Conservation (phyloP, 2,888 invertebrate species). For the Drosophila conformis region DNA sequence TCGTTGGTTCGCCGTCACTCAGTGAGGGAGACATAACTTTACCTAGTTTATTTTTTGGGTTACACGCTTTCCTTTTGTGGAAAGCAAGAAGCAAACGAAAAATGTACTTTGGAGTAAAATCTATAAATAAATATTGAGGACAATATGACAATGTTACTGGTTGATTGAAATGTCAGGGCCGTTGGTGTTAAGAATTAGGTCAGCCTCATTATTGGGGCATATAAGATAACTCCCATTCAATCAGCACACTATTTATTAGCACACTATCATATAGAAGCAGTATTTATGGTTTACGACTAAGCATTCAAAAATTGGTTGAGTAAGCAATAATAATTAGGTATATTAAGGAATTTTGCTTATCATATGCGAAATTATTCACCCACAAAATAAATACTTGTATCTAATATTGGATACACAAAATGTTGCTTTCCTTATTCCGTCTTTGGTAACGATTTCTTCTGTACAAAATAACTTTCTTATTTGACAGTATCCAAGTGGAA, state of each 20-base stretch:
- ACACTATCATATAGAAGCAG: not conserved
- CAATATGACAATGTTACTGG: slow-evolving; percentile 22
- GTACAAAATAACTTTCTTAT: slow-evolving; percentile 25
- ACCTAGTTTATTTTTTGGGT: slow-evolving; percentile 23
- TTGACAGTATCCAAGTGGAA: slow-evolving; percentile 4
- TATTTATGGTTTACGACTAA: not conserved
- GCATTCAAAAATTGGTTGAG: not conserved
- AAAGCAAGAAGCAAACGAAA: slow-evolving; percentile 29
- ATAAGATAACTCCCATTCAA: not conserved
- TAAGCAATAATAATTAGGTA: not conserved
- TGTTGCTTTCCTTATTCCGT: slow-evolving; percentile 12
- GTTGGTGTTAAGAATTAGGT: slow-evolving; percentile 53
- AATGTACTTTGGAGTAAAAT: slow-evolving; percentile 37
- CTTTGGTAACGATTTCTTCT: not conserved
- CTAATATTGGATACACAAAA: not conserved
- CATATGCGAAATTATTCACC: not conserved
- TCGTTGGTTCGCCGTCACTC: slow-evolving; percentile 27
- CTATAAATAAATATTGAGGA: slow-evolving; percentile 40
- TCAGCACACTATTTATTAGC: not conserved
- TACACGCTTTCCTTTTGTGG: slow-evolving; percentile 54
- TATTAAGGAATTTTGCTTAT: not conserved
- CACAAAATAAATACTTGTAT: not conserved
- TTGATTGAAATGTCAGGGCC: slow-evolving; percentile 75
- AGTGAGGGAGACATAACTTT: slow-evolving; percentile 19
- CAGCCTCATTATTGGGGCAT: slow-evolving; percentile 34